phyloP scores from a whole-genome alignment of 1,140 invertebrate genomes.

The Tetragonula clypearis region DNA sequence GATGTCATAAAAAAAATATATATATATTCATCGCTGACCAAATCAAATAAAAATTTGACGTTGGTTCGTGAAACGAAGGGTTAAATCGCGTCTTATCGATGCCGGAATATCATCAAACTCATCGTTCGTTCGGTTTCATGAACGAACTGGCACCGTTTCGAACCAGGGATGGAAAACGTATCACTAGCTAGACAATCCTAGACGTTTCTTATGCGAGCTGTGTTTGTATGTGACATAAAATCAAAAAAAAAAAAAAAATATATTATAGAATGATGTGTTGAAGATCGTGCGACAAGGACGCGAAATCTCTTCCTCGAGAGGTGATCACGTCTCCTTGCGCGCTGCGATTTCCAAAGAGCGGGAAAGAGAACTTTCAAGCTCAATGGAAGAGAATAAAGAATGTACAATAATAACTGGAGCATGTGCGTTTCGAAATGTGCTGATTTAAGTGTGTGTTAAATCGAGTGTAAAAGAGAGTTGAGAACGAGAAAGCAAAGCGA shows the following conservation, averaged over 20 bases:
- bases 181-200: conserved; percentile 69
- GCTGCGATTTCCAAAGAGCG: not conserved
- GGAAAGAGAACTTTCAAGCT: not conserved
- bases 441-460: conserved; percentile 14
- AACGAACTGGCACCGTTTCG: conserved; percentile 11
- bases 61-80: not conserved
- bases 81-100: not conserved
- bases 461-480: not conserved
- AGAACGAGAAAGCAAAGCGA: not conserved
- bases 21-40: not conserved
- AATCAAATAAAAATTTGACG: not conserved
- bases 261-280: conserved; percentile 26
- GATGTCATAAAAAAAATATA: no score
- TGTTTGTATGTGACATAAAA: conserved; percentile 56
- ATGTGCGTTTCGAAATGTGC: conserved; percentile 10
- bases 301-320: not conserved
- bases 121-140: not conserved
- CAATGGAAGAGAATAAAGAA: not conserved
- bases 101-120: not conserved
- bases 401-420: not conserved
- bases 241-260: conserved; percentile 25
- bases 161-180: conserved; percentile 52
- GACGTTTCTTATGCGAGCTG: conserved; percentile 54
- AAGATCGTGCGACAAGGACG: not conserved
- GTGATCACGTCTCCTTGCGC: not conserved